Evolutionary conservation across 2,888 invertebrate species (phyloP).

Genomic region (Parthenolecanium corni): DNA sequence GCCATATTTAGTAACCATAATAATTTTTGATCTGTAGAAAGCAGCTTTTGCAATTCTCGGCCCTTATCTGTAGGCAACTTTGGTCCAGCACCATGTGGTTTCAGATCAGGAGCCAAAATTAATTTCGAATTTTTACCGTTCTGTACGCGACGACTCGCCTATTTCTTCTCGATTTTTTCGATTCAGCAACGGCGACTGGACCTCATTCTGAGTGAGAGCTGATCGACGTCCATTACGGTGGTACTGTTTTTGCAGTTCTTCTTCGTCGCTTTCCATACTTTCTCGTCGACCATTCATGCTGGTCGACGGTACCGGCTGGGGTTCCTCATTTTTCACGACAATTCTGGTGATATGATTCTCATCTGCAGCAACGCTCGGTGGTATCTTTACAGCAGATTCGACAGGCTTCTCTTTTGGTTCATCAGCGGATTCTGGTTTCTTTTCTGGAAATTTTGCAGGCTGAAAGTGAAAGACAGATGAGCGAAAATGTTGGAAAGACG

Average conservation of each 20-base stretch:
- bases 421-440: not conserved
- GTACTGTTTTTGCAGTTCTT: slow-evolving; percentile 2
- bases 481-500: not conserved
- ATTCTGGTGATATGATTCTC: no score
- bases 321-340: no score
- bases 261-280: slow-evolving; percentile 9
- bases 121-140: no score
- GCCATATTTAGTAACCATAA: no score
- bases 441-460: slow-evolving; percentile 3
- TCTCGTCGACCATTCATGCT: not conserved
- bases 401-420: not conserved
- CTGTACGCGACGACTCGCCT: not conserved
- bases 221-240: slow-evolving; percentile 2
- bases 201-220: slow-evolving; percentile 4
- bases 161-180: not conserved
- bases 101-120: no score
- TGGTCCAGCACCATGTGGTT: no score
- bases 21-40: no score
- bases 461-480: not conserved
- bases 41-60: no score
- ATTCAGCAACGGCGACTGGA: not conserved
- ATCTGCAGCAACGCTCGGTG: no score
- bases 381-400: not conserved
- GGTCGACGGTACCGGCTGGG: no score
- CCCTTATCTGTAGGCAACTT: no score